Conservation (phyloP, 2,113 vertebrate genomes). For the Rynchops niger region DNA sequence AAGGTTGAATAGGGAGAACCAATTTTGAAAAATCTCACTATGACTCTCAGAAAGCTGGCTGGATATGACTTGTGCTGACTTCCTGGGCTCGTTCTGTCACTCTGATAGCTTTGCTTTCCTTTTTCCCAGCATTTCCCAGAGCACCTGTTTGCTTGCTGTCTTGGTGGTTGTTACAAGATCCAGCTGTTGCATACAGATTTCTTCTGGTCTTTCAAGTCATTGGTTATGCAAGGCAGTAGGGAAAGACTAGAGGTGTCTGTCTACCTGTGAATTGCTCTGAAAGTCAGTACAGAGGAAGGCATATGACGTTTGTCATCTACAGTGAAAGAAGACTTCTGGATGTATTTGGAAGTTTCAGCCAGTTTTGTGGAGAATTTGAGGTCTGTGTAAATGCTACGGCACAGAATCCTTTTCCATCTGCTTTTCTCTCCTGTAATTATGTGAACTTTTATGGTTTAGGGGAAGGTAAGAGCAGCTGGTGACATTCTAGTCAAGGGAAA, state of each 20-base stretch:
- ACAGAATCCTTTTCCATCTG: not conserved
- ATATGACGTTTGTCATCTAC: not conserved
- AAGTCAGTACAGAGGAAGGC: not conserved
- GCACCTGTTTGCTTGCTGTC: not conserved
- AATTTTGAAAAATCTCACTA: not conserved
- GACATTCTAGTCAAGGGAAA: not conserved
- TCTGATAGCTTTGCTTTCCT: not conserved
- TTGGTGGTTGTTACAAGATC: not conserved
- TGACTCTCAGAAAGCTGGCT: not conserved
- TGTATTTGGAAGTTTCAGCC: not conserved
- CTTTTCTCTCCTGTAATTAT: not conserved
- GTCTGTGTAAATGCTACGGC: not conserved
- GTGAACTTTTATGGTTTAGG: not conserved
- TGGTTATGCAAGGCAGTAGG: not conserved
- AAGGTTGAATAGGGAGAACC: not conserved
- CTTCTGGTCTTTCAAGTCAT: not conserved
- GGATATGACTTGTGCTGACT: not conserved
- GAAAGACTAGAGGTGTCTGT: not conserved
- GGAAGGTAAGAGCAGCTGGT: not conserved
- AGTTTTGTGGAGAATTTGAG: not conserved
- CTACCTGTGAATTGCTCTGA: not conserved
- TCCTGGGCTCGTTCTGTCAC: not conserved
- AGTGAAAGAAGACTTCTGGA: not conserved
- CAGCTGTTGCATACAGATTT: not conserved
- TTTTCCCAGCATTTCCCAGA: not conserved